Evolutionary conservation across 2,888 invertebrate genomes (phyloP).

Genomic region (Callyntrura sp.): DNA sequence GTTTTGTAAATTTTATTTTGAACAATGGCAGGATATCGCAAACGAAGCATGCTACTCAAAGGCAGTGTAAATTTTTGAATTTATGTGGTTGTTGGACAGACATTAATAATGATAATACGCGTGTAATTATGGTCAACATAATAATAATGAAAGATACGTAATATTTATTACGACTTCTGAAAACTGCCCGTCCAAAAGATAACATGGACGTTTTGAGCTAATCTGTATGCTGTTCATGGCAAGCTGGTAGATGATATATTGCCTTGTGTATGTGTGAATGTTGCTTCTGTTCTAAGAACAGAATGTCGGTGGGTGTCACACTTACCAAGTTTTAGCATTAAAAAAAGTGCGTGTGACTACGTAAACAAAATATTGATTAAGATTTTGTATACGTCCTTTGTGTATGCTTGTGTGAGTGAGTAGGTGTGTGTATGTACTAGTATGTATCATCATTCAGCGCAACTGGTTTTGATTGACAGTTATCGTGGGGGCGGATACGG

Average conservation of each 20-base stretch:
- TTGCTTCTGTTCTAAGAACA: not conserved
- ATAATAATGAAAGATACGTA: not conserved
- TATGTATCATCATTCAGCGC: constrained; percentile 34
- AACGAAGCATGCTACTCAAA: not conserved
- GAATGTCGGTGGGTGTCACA: not conserved
- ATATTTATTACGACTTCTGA: not conserved
- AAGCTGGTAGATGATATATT: not conserved
- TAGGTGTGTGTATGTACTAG: constrained; percentile 41
- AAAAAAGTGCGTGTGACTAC: constrained; percentile 17
- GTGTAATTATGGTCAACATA: not conserved
- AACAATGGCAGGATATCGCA: not conserved
- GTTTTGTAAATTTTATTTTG: not conserved
- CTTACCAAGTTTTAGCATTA: not conserved
- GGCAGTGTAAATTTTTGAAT: not conserved
- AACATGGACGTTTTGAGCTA: constrained; percentile 26
- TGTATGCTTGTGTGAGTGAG: constrained; percentile 7
- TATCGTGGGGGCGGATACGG: constrained; percentile 68
- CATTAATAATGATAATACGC: not conserved
- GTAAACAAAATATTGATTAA: not conserved
- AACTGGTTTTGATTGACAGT: constrained; percentile 66
- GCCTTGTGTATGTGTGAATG: constrained; percentile 25
- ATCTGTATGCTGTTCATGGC: constrained; percentile 72
- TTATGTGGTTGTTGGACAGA: not conserved
- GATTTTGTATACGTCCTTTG: not conserved
- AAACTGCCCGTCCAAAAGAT: not conserved